Evolutionary conservation across 2,888 invertebrate genomes (phyloP).

Genomic region (Matsumyia berberina): DNA sequence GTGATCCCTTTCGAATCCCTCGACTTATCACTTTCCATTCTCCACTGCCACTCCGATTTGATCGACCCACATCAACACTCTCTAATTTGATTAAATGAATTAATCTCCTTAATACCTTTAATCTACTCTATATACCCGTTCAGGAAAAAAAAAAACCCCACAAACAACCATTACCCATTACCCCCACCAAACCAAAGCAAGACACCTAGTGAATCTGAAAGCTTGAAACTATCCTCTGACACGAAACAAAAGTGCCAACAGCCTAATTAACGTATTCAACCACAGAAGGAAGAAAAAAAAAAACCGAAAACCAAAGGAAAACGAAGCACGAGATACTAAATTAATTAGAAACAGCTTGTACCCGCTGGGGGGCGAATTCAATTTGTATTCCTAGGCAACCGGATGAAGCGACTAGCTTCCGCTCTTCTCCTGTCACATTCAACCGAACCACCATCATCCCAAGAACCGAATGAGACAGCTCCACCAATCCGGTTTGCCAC

Average conservation of each 20-base stretch:
- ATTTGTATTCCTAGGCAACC: conserved; percentile 42
- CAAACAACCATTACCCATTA: conserved; percentile 17
- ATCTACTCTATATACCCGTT: conserved; percentile 19
- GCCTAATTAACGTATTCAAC: conserved; percentile 45
- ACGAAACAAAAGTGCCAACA: conserved; percentile 35
- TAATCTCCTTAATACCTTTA: conserved; percentile 31
- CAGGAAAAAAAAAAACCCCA: neutral
- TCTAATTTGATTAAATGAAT: conserved; percentile 39
- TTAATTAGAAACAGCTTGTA: conserved; percentile 53
- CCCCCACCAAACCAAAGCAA: neutral
- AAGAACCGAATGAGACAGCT: conserved; percentile 26
- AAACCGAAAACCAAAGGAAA: neutral
- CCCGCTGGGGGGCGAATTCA: conserved; percentile 51
- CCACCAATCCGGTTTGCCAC: conserved; percentile 36
- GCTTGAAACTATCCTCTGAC: conserved; percentile 9
- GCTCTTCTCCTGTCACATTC: conserved; percentile 31
- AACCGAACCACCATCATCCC: conserved; percentile 9
- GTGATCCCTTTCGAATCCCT: conserved; percentile 21
- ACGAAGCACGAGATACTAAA: conserved; percentile 50
- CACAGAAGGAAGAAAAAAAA: conserved; percentile 9
- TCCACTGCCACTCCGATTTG: neutral
- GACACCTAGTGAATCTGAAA: conserved; percentile 3
- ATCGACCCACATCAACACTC: conserved; percentile 37
- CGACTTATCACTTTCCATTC: conserved; percentile 1
- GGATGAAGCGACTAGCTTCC: conserved; percentile 36